These are phyloP conservation scores for Drosophila colorata DNA, from an alignment of 2,888 invertebrate species.

Conservation along the genomic window DNA sequence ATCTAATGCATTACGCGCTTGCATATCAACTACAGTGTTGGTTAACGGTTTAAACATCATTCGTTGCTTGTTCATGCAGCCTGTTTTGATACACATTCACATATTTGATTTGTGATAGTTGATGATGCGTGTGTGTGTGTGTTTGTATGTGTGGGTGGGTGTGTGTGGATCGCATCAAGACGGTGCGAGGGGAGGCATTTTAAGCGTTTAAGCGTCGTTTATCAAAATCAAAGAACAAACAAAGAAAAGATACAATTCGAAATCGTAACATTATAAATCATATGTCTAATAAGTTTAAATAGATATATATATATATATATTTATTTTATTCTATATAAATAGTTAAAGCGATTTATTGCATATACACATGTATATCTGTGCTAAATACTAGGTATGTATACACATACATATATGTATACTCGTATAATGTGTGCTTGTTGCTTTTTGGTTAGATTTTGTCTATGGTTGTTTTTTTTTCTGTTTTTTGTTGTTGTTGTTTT, in stretches of 20 bases:
- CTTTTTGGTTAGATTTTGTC: slow-evolving; percentile 37
- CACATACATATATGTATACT: slow-evolving; percentile 5
- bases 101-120: slow-evolving; percentile 15
- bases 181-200: slow-evolving; percentile 49
- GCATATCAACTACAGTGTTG: slow-evolving; percentile 55
- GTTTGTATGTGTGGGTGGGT: slow-evolving; percentile 8
- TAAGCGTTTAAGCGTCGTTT: slow-evolving; percentile 64
- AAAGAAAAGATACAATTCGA: slow-evolving; percentile 73
- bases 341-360: slow-evolving; percentile 53
- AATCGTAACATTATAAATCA: slow-evolving; percentile 69
- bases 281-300: slow-evolving; percentile 14
- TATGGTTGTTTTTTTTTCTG: slow-evolving; percentile 6
- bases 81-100: slow-evolving; percentile 46
- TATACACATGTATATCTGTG: slow-evolving; percentile 24
- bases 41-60: slow-evolving; percentile 62
- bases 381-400: slow-evolving; percentile 23
- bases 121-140: background rate
- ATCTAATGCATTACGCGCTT: slow-evolving; percentile 19
- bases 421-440: slow-evolving; percentile 44
- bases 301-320: slow-evolving; percentile 15
- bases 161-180: slow-evolving; percentile 40
- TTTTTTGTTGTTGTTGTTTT: slow-evolving; percentile 25
- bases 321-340: slow-evolving; percentile 16
- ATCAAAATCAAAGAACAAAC: slow-evolving; percentile 67
- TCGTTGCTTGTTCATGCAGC: slow-evolving; percentile 82